Conservation (phyloP, 2,113 vertebrate species). For the Tupaia tana region DNA sequence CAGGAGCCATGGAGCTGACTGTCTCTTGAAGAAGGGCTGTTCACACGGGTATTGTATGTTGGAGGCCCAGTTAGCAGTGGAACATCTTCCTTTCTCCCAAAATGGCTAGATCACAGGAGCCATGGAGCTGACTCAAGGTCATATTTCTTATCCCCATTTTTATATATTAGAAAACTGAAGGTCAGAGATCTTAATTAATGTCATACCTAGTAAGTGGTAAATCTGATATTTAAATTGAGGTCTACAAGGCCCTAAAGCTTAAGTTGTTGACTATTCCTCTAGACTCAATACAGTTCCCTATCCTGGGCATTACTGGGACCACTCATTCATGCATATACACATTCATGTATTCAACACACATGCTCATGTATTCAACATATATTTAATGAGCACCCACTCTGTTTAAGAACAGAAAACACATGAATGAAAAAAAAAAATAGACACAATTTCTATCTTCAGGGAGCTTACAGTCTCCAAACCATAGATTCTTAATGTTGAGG, state of each 20-base stretch:
- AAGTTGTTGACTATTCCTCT: background rate
- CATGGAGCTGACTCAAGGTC: no score
- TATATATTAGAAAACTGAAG: constrained; percentile 10
- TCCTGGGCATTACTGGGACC: background rate
- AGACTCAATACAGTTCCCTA: background rate
- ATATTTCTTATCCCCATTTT: background rate
- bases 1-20: no score
- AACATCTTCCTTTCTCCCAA: no score
- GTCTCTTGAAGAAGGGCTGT: no score
- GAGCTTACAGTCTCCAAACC: background rate
- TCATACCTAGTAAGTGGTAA: background rate
- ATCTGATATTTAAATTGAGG: background rate
- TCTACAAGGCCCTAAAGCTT: background rate
- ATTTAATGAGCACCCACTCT: background rate
- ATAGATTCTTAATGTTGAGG: background rate
- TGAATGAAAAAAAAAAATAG: background rate
- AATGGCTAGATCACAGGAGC: no score
- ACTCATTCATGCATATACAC: background rate
- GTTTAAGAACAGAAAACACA: background rate
- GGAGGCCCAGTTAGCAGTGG: no score
- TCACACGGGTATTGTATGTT: no score
- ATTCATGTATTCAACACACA: background rate
- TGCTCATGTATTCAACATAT: background rate
- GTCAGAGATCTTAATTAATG: constrained; percentile 15
- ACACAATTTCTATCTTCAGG: background rate